Conservation (phyloP, 2,888 invertebrate genomes). For the Meiosimyza decipiens region DNA sequence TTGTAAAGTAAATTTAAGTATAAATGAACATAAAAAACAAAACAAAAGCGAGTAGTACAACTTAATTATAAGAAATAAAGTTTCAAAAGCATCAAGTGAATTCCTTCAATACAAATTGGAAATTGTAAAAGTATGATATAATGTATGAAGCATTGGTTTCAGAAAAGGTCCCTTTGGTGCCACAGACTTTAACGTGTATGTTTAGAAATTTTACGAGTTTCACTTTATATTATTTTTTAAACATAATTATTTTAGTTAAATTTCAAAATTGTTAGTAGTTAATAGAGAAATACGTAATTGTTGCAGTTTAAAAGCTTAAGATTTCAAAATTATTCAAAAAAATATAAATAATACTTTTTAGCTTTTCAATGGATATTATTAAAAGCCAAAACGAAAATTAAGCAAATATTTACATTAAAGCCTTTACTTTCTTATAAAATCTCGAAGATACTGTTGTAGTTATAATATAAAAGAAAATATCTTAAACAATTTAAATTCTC, state of each 20-base stretch:
- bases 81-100: conserved; percentile 17
- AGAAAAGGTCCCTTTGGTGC: conserved; percentile 78
- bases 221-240: conserved; percentile 34
- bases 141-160: conserved; percentile 69
- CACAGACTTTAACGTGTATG: conserved; percentile 67
- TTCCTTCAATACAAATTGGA: conserved; percentile 12
- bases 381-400: conserved; percentile 33
- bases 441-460: background rate
- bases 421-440: too few relatives aligned
- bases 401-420: too few relatives aligned
- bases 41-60: conserved; percentile 31
- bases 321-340: too few relatives aligned
- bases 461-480: too few relatives aligned
- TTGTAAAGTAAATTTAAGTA: conserved; percentile 19
- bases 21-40: conserved; percentile 27
- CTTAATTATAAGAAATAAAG: conserved; percentile 16
- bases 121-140: conserved; percentile 27
- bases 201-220: conserved; percentile 43
- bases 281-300: conserved; percentile 27
- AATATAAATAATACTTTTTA: too few relatives aligned
- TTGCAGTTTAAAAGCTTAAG: background rate
- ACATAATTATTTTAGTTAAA: conserved; percentile 40
- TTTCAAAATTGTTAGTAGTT: conserved; percentile 14
- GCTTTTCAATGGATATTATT: background rate
- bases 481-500: too few relatives aligned